phyloP scores from a whole-genome alignment of 1,140 invertebrate species.

The Brachionus manjavacas region DNA sequence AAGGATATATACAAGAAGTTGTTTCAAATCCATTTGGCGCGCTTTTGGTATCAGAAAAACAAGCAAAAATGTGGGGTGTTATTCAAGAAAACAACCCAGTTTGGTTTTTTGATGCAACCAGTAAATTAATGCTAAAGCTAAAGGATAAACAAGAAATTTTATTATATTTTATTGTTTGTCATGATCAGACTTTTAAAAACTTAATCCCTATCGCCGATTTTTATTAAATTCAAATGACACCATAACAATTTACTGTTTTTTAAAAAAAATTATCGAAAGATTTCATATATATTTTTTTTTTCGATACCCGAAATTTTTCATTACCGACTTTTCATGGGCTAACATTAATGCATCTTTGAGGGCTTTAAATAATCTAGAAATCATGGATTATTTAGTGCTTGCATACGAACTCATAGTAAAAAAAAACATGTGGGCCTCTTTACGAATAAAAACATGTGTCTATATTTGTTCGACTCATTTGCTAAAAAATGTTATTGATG shows the following conservation, averaged over 20 bases:
- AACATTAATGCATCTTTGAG: background rate
- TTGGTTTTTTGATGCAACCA: background rate
- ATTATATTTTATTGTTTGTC: background rate
- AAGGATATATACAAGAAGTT: background rate
- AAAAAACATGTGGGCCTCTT: no score
- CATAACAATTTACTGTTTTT: no score
- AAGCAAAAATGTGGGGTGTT: background rate
- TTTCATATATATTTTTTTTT: background rate
- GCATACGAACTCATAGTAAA: background rate
- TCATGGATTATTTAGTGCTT: background rate
- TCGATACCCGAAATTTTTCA: background rate
- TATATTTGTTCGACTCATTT: no score
- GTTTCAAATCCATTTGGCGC: background rate
- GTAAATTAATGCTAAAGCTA: background rate
- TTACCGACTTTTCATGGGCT: constrained; percentile 9
- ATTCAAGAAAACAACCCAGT: no score
- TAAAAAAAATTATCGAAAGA: no score
- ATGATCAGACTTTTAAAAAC: no score
- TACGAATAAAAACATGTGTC: no score
- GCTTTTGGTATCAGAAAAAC: background rate
- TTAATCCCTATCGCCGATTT: no score
- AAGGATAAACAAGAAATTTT: background rate
- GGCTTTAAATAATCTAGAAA: constrained; percentile 2
- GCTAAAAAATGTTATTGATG: no score
- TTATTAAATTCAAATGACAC: no score